Base-by-base conservation (phyloP, 2,113 vertebrate species). In the Bufo gargarizans region DNA sequence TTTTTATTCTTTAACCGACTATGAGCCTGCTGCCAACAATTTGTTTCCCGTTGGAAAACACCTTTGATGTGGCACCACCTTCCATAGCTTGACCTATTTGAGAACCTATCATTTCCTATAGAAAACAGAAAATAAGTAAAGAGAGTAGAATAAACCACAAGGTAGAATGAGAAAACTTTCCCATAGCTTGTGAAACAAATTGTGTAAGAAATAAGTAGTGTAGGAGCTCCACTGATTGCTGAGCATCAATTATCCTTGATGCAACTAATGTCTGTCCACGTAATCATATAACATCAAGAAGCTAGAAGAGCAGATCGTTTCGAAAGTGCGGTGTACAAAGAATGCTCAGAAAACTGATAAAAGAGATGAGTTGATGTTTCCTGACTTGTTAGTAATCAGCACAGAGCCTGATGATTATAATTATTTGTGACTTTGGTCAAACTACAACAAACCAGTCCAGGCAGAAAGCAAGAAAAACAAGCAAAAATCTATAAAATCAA, bases 351-450 rank as follows among this genome's bases (percentile, higher is more conserved):
- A 3, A 55, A 49, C 61, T 50, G 81, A 33, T 84, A 71, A 84
- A 69, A 84, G 82, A 17, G 82, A 84, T 84, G 63, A 69, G 65
- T 84, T 49, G 9, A 61, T 81, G 82, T 84, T 84, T 55, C 49
- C 63, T 69, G 49, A 69, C 82, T 84, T 65, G 59, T 84, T 84
- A 74, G 83, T 53, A 85, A 85, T 85, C 83, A 85, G 83, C 83
- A 58, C 22, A 20, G 67, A 76, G 67, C 3, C 83, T n/a, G 50
- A 43, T 76, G 83, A 55, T 85, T 85, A 74, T 85, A 76, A 85
- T 76, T 85, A 85, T 85, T 76, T 76, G 83, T 47, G 83, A 33
- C 53, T 85, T n/a, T 19, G 4, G 20, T 1, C 6, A 4, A 56
- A 14, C 33, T 65, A 63, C 19, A 82, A 61, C 49, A 71, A 49